Percentiles rank a stretch among this genome's conserved stretches.
Evolutionary conservation across 2,888 invertebrate genomes (phyloP).

Genomic region (Drosophila lacicola): DNA sequence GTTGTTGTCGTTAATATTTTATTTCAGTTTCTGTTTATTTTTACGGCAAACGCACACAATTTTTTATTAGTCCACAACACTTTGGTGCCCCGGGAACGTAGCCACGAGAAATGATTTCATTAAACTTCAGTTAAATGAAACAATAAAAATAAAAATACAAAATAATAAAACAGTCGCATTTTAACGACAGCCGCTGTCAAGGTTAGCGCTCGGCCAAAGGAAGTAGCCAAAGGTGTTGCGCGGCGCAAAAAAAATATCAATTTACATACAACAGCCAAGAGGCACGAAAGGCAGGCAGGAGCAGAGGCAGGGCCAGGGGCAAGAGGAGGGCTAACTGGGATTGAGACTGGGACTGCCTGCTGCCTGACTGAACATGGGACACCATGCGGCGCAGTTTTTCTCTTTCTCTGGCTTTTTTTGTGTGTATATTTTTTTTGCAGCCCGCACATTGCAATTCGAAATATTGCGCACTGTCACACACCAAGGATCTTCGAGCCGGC

Average conservation of each 20-base stretch:
- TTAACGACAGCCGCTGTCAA: constrained; percentile 68
- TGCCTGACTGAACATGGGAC: constrained; percentile 53
- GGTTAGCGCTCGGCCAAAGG: constrained; percentile 60
- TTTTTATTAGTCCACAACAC: constrained; percentile 37
- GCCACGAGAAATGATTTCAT: constrained; percentile 72
- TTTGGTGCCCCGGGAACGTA: constrained; percentile 28
- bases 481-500: constrained; percentile 41
- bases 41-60: constrained; percentile 31
- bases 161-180: constrained; percentile 6
- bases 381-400: constrained; percentile 63
- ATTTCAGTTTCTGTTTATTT: constrained; percentile 64
- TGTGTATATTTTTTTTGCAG: constrained; percentile 28
- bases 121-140: constrained; percentile 70
- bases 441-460: constrained; percentile 77
- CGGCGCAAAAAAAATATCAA: constrained; percentile 66
- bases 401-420: constrained; percentile 11
- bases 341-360: constrained; percentile 40
- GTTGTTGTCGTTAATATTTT: constrained; percentile 68
- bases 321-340: not conserved
- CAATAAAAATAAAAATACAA: constrained; percentile 28
- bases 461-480: constrained; percentile 77
- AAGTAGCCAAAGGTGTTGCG: constrained; percentile 70
- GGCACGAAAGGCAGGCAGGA: not conserved
- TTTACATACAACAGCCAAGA: constrained; percentile 61
- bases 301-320: not conserved